These are phyloP conservation scores for Silurus asotus DNA, from an alignment of 2,113 vertebrate genomes.

Conservation along the genomic window DNA sequence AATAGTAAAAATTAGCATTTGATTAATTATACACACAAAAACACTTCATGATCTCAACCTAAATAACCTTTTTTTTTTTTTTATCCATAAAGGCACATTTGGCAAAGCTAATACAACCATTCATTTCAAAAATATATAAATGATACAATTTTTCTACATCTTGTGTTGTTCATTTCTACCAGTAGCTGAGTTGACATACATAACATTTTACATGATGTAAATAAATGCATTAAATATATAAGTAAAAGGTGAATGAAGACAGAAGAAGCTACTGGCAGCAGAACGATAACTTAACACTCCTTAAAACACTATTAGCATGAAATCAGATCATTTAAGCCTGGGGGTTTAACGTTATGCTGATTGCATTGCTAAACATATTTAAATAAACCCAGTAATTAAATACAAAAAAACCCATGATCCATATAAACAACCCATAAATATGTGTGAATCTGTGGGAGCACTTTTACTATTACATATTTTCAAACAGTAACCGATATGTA, in stretches of 20 bases:
- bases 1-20: neutral
- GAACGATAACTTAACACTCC: neutral
- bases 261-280: neutral
- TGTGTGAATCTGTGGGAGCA: too few species aligned
- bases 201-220: neutral
- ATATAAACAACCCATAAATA: neutral
- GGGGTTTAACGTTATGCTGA: neutral
- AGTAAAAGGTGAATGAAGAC: neutral
- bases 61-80: too few species aligned
- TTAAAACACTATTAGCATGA: neutral
- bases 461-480: neutral
- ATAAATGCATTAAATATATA: neutral
- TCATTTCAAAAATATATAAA: neutral
- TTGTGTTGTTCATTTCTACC: neutral
- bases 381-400: neutral
- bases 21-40: neutral
- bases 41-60: too few species aligned
- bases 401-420: neutral
- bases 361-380: neutral
- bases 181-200: neutral
- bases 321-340: neutral
- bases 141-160: neutral
- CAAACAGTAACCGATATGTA: neutral
- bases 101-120: neutral
- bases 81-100: neutral